Evolutionary conservation across 2,113 vertebrate species (phyloP).

Genomic region (Cyprinus carpio): DNA sequence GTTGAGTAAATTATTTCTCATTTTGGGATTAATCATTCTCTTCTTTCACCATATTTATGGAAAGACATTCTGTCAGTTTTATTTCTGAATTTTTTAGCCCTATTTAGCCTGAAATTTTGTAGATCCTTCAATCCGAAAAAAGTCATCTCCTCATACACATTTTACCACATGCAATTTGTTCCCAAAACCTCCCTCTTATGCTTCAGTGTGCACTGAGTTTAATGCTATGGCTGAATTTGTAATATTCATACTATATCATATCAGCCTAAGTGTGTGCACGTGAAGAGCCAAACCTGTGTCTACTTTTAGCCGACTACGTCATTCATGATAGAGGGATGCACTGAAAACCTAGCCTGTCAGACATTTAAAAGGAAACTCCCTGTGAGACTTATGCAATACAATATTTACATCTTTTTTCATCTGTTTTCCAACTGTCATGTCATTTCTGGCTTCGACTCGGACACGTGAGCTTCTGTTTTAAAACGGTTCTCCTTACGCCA

Average conservation of each 20-base stretch:
- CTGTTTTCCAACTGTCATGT: conserved; percentile 1
- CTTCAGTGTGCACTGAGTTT: neutral
- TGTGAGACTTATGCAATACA: conserved; percentile 37
- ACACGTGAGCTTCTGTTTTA: conserved; percentile 45
- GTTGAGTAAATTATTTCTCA: neutral
- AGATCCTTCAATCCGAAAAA: neutral
- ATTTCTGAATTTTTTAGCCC: neutral
- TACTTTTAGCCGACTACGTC: conserved; percentile 63
- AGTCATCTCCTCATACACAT: neutral
- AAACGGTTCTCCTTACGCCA: conserved; percentile 42
- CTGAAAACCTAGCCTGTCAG: conserved; percentile 58
- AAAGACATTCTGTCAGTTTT: neutral
- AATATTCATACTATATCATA: neutral
- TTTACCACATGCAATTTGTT: neutral
- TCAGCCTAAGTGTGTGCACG: neutral
- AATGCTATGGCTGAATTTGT: neutral
- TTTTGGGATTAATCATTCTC: no score
- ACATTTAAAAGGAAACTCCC: conserved; percentile 56
- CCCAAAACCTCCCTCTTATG: neutral
- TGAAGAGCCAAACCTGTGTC: conserved; percentile 22
- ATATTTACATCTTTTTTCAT: conserved; percentile 16
- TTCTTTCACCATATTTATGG: neutral
- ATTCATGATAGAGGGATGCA: conserved; percentile 47
- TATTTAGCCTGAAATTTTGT: neutral
- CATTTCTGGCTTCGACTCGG: neutral